Evolutionary conservation across 2,888 invertebrate species (phyloP).

Genomic region (Cordilura impudica): DNA sequence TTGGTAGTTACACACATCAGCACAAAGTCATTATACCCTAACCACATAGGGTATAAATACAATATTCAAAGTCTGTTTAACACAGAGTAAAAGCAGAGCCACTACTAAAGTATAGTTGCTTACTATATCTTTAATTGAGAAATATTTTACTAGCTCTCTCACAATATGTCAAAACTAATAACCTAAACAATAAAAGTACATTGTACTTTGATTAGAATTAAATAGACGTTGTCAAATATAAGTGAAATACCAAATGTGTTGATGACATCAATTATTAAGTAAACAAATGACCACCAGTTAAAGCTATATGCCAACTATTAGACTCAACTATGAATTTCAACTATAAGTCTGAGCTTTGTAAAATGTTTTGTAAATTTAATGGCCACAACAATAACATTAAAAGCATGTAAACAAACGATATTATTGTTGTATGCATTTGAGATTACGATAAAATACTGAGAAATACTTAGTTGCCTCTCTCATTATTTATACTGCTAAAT

Average conservation of each 20-base stretch:
- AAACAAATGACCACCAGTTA: slow-evolving; percentile 20
- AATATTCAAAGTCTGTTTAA: too few species aligned
- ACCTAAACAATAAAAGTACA: too few species aligned
- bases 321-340: slow-evolving; percentile 15
- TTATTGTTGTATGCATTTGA: slow-evolving; percentile 43
- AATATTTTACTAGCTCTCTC: too few species aligned
- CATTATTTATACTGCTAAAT: not conserved
- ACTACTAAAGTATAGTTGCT: too few species aligned
- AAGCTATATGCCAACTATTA: slow-evolving; percentile 14
- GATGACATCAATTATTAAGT: slow-evolving; percentile 45
- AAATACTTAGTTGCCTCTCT: not conserved
- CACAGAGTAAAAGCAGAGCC: too few species aligned
- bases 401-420: slow-evolving; percentile 46
- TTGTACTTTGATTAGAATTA: too few species aligned
- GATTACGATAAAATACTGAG: slow-evolving; percentile 43
- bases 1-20: too few species aligned
- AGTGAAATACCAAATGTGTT: not conserved
- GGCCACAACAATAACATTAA: slow-evolving; percentile 8
- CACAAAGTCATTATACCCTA: too few species aligned
- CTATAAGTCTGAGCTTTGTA: not conserved
- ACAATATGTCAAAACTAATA: too few species aligned
- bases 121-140: too few species aligned
- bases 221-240: slow-evolving; percentile 1
- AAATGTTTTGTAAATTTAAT: not conserved
- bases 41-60: too few species aligned